A percentile compares a stretch with the other conserved stretches of the same genome.
phyloP scores from a whole-genome alignment of 2,888 invertebrate genomes.

The Coleophora deauratella region DNA sequence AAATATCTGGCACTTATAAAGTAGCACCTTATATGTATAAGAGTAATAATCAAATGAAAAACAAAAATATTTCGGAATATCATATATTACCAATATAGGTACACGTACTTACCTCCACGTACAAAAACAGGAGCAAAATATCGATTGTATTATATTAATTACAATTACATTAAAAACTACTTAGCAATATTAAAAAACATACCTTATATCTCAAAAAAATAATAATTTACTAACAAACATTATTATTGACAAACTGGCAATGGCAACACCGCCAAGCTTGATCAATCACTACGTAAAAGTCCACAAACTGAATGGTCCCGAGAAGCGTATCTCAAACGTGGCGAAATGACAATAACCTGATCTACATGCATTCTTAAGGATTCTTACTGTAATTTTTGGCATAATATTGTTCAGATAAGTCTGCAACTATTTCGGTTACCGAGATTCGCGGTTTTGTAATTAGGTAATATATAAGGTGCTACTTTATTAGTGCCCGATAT shows the following conservation, averaged over 20 bases:
- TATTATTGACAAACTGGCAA: constrained; percentile 21
- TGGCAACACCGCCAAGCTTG: constrained; percentile 15
- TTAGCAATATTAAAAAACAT: constrained; percentile 68
- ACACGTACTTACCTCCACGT: constrained; percentile 50
- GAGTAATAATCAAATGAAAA: constrained; percentile 27
- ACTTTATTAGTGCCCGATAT: too few species aligned
- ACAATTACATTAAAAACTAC: constrained; percentile 64
- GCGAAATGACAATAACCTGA: too few species aligned
- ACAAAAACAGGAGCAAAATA: constrained; percentile 51
- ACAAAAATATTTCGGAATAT: constrained; percentile 32
- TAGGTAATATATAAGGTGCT: too few species aligned
- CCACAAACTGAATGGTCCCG: constrained; percentile 1
- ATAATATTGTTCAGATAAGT: too few species aligned
- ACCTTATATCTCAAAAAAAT: constrained; percentile 71
- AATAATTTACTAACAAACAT: constrained; percentile 73
- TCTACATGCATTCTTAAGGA: too few species aligned
- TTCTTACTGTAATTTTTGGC: too few species aligned
- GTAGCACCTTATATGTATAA: neutral
- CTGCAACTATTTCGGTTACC: too few species aligned
- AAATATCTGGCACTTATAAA: too few species aligned
- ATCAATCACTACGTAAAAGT: constrained; percentile 8
- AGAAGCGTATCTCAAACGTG: too few species aligned
- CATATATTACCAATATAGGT: constrained; percentile 64
- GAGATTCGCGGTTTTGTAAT: too few species aligned
- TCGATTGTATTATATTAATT: constrained; percentile 58